Conservation (phyloP, 2,797 vertebrate species). For the Cottoperca gobio region DNA sequence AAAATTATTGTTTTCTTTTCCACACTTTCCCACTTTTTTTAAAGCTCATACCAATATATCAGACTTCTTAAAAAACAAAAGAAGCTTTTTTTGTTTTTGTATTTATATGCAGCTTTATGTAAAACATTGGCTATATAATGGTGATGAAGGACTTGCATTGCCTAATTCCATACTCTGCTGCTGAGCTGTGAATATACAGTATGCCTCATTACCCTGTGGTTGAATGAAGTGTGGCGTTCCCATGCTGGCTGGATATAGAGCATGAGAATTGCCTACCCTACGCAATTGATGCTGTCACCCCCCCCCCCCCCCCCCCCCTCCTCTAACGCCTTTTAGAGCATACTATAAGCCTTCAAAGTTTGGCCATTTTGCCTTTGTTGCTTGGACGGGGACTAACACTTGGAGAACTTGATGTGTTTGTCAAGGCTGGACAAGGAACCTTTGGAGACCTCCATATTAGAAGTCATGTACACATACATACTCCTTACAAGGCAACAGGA, state of each 20-base stretch:
- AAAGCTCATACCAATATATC: neutral
- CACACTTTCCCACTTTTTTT: neutral
- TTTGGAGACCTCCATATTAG: neutral
- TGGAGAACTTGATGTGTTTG: neutral
- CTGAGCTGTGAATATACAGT: conserved; percentile 2
- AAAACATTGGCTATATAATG: neutral
- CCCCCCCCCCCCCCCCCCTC: neutral
- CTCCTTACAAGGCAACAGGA: neutral
- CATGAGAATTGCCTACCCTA: accelerated
- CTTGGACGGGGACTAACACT: neutral
- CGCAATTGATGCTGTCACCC: neutral
- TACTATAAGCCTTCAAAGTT: neutral
- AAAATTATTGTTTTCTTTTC: neutral
- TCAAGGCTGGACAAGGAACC: neutral
- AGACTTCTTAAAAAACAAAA: neutral
- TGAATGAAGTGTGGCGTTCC: neutral
- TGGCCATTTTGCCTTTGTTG: neutral
- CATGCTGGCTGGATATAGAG: neutral
- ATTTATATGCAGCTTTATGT: neutral
- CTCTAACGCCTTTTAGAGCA: neutral
- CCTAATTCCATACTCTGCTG: neutral
- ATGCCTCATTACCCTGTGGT: conserved; percentile 13
- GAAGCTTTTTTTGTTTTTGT: neutral
- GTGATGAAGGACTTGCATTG: conserved; percentile 3
- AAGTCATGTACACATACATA: neutral